These are phyloP conservation scores for Paralvinella palmiformis DNA, from an alignment of 1,140 invertebrate species.

Conservation along the genomic window DNA sequence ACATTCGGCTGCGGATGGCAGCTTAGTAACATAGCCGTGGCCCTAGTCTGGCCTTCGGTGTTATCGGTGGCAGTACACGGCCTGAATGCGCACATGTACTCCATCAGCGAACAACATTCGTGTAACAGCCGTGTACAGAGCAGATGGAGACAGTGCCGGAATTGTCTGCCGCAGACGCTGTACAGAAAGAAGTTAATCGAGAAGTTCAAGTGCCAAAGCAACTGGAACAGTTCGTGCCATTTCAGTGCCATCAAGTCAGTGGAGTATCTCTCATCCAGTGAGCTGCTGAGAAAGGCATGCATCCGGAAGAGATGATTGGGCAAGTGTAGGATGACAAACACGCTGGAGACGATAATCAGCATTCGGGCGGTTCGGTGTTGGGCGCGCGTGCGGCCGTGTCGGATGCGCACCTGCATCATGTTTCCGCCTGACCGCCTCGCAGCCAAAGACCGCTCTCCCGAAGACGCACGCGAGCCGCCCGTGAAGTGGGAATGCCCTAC, in stretches of 20 bases:
- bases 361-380: constrained; percentile 70
- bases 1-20: too few relatives aligned
- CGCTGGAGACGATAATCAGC: constrained; percentile 69
- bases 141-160: constrained; percentile 55
- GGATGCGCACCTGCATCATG: constrained; percentile 40
- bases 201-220: constrained; percentile 71
- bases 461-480: not conserved
- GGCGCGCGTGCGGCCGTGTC: constrained; percentile 39
- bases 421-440: not conserved
- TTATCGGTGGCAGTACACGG: too few relatives aligned
- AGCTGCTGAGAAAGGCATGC: constrained; percentile 28
- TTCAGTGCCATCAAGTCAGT: constrained; percentile 26
- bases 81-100: too few relatives aligned
- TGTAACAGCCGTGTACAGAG: constrained; percentile 3
- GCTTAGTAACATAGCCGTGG: too few relatives aligned
- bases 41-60: too few relatives aligned
- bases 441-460: not conserved
- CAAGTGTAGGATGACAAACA: constrained; percentile 69
- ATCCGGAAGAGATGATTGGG: constrained; percentile 50
- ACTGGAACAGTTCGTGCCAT: constrained; percentile 55
- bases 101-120: too few relatives aligned
- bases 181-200: constrained; percentile 79
- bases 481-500: not conserved
- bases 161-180: constrained; percentile 72
- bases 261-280: constrained; percentile 11